Percentiles rank a stretch among this genome's conserved stretches.
Evolutionary conservation across 2,797 vertebrate genomes (phyloP).

Genomic region (Eutrigla gurnardus): DNA sequence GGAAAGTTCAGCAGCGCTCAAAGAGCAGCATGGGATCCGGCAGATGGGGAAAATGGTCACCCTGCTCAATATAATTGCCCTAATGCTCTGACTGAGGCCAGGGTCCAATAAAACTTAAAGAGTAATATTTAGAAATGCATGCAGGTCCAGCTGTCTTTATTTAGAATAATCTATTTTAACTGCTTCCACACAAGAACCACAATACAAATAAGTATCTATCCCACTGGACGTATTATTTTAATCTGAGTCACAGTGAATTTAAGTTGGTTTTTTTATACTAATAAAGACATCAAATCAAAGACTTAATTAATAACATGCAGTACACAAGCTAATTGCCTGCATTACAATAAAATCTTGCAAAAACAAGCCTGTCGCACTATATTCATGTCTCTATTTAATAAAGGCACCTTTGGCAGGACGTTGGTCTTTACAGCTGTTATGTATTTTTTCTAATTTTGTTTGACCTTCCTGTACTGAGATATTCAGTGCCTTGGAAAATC

Average conservation of each 20-base stretch:
- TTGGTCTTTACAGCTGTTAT: constrained; percentile 4
- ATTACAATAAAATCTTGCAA: background rate
- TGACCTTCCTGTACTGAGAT: constrained; percentile 7
- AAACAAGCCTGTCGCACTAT: background rate
- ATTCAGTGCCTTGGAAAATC: constrained; percentile 1
- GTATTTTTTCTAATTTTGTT: constrained; percentile 6
- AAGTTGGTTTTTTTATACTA: constrained; percentile 6
- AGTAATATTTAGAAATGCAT: background rate
- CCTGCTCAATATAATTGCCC: background rate
- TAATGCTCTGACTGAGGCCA: constrained; percentile 1
- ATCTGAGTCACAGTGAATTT: constrained; percentile 8
- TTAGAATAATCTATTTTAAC: constrained; percentile 4
- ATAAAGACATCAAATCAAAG: constrained; percentile 6
- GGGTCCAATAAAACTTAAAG: background rate
- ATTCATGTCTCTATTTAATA: constrained; percentile 5
- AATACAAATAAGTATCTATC: background rate
- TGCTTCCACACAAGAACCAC: constrained; percentile 9
- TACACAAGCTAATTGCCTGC: background rate
- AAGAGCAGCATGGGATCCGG: constrained; percentile 2
- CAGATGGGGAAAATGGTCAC: background rate
- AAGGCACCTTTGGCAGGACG: background rate
- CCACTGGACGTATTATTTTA: constrained; percentile 18
- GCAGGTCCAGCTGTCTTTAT: background rate
- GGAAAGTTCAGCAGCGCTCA: constrained; percentile 16
- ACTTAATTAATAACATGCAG: background rate